phyloP scores from a whole-genome alignment of 1,140 invertebrate species.

The Stegodyphus dumicola region DNA sequence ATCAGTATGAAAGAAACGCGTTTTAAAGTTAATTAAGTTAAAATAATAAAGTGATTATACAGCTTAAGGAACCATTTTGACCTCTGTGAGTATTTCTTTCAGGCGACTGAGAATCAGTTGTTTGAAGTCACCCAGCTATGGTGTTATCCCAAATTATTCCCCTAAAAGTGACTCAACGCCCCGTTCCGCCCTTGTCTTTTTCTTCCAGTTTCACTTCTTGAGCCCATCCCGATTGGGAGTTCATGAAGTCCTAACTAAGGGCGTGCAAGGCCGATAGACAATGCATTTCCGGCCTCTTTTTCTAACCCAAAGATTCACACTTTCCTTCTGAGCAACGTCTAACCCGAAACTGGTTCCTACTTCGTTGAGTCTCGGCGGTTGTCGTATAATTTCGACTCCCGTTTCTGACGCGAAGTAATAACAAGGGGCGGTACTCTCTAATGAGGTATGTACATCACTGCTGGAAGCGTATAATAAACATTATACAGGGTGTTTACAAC shows the following conservation, averaged over 20 bases:
- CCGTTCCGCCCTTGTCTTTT: background rate
- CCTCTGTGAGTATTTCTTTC: too few species aligned
- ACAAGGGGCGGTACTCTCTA: background rate
- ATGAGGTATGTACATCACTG: slow-evolving; percentile 7
- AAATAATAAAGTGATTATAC: too few species aligned
- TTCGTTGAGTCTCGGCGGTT: too few species aligned
- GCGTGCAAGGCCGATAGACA: slow-evolving; percentile 22
- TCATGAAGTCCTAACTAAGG: slow-evolving; percentile 30
- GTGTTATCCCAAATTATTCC: background rate
- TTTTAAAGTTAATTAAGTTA: too few species aligned
- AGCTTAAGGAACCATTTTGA: too few species aligned
- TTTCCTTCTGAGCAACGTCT: slow-evolving; percentile 4
- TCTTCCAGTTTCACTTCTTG: background rate
- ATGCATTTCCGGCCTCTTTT: slow-evolving; percentile 41
- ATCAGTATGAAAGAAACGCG: too few species aligned
- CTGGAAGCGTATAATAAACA: background rate
- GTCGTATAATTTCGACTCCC: too few species aligned
- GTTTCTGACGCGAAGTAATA: background rate
- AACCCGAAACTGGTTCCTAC: too few species aligned
- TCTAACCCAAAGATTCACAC: background rate
- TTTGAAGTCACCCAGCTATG: background rate
- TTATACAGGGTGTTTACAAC: too few species aligned
- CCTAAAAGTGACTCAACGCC: slow-evolving; percentile 10
- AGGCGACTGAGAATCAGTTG: too few species aligned
- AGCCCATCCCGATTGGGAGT: slow-evolving; percentile 27